A percentile compares a stretch with the other conserved stretches of the same genome.
These are phyloP conservation scores for Heliconius charithonia DNA, from an alignment of 2,888 invertebrate species.

Conservation along the genomic window DNA sequence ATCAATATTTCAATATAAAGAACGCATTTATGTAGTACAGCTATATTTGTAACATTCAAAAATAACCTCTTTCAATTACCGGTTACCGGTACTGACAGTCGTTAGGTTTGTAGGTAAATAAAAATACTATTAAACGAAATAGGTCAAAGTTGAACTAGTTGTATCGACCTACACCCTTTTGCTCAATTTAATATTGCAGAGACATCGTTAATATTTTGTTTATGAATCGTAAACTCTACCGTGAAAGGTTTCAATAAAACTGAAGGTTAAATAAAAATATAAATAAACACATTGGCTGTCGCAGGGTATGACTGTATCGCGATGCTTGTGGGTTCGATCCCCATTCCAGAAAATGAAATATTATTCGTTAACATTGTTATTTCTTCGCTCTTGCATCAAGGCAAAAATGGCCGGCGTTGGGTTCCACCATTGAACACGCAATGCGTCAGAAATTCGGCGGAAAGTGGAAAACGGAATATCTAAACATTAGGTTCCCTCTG, in stretches of 20 bases:
- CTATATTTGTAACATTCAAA: neutral
- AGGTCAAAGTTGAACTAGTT: conserved; percentile 29
- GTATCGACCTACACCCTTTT: conserved; percentile 27
- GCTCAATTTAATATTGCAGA: conserved; percentile 26
- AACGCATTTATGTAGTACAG: neutral
- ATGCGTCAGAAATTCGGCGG: no score
- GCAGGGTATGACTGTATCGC: no score
- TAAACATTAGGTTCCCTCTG: no score
- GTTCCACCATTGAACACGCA: no score
- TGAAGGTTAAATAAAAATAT: conserved; percentile 15
- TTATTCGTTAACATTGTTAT: no score
- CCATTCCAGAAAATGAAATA: no score
- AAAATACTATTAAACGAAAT: conserved; percentile 24
- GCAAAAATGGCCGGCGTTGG: no score
- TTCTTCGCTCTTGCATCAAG: no score
- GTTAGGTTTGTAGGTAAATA: conserved; percentile 16
- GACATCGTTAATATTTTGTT: conserved; percentile 29
- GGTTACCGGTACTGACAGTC: neutral
- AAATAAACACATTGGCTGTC: neutral
- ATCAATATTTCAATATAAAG: neutral
- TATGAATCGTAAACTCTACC: conserved; percentile 21
- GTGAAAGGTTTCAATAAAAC: conserved; percentile 23
- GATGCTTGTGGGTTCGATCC: no score
- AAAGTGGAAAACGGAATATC: no score
- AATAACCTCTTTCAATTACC: conserved; percentile 10